Evolutionary conservation across 2,113 vertebrate genomes (phyloP), one percentile per base, ranked within the genome.

Genomic region (Cheirogaleus medius): DNA sequence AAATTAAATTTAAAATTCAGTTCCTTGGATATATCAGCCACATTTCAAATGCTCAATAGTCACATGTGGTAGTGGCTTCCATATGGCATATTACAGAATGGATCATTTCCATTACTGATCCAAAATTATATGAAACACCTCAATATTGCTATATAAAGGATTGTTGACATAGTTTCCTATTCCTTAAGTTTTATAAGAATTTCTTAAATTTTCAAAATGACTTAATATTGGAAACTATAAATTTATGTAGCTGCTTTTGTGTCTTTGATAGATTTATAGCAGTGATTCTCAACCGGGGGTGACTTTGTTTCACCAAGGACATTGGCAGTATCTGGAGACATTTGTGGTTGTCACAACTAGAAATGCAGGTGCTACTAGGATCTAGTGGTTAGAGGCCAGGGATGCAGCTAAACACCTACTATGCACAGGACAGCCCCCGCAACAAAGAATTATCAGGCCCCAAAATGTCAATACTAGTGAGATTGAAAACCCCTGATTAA

Each of bases 1-100:
- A 73, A 92, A 74, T 78, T 90, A 44, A 73, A 92, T 77, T 69
- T 77, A 71, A 78, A 92, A 71, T 92, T 81, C 13, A 81, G 29
- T 76, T 49, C 76, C 34, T 56, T 52, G 39, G 49, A 76, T 66
- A 76, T 27, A 54, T 20, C 68, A 76, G 44, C 52, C 52, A n/a
- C 14, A 39, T 90, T 87, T 39, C 32, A 77, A 39, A 29, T 10
- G 60, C 25, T 81, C 49, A 76, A 0, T 29, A 63, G 42, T 78
- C n/a, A 21, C 32, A 29, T 89, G 56, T 18, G 9, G 52, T 20
- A 58, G 42, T 8, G 42, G n/a, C n/a, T 60, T 92, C 78, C 39
- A 20, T 44, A 32, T 13, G 63, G 39, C 47, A 32, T 73, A 58
- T 74, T 91, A 27, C 27, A 74, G 71, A 81, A 81, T 3, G 69